Percentiles rank a stretch among this genome's conserved stretches.
Evolutionary conservation across 92 coral and sea anemone genomes (phyloP).

Genomic region (Porites cylindrica): DNA sequence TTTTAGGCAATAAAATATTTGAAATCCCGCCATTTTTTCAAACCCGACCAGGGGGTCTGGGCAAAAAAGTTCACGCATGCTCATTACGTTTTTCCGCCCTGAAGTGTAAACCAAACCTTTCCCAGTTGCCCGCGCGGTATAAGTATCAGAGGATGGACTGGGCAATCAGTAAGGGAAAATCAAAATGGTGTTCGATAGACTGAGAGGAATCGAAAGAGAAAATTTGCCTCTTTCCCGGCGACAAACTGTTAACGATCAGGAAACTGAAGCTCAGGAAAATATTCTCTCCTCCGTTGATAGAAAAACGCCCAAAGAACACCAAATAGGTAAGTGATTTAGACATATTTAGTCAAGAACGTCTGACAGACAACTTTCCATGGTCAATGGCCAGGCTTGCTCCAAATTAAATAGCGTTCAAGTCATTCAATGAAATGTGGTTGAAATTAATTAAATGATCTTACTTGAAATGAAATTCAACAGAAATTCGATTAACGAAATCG

Average conservation of each 20-base stretch:
- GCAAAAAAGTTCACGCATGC: no score
- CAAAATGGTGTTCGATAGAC: constrained; percentile 89
- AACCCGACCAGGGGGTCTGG: no score
- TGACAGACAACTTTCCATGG: no score
- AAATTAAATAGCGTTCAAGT: no score
- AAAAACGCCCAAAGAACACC: constrained; percentile 86
- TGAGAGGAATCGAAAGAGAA: constrained; percentile 73
- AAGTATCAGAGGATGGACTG: neutral
- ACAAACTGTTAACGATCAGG: constrained; percentile 46
- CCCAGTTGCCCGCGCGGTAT: neutral
- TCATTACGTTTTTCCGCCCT: no score
- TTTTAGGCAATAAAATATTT: no score
- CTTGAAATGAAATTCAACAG: no score
- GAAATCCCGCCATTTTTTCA: no score
- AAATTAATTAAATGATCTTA: no score
- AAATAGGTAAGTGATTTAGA: constrained; percentile 71
- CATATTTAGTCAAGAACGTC: neutral
- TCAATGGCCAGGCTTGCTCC: no score
- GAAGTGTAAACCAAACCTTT: neutral
- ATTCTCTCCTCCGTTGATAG: constrained; percentile 69
- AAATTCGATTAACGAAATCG: no score
- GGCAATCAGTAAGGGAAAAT: constrained; percentile 18
- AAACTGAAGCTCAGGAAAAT: constrained; percentile 71
- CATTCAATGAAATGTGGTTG: no score
- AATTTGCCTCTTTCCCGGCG: constrained; percentile 53